Evolutionary conservation across 2,113 vertebrate species (phyloP), one percentile per base, ranked within the genome.

Genomic region (Pseudolaguvia tuberculata): DNA sequence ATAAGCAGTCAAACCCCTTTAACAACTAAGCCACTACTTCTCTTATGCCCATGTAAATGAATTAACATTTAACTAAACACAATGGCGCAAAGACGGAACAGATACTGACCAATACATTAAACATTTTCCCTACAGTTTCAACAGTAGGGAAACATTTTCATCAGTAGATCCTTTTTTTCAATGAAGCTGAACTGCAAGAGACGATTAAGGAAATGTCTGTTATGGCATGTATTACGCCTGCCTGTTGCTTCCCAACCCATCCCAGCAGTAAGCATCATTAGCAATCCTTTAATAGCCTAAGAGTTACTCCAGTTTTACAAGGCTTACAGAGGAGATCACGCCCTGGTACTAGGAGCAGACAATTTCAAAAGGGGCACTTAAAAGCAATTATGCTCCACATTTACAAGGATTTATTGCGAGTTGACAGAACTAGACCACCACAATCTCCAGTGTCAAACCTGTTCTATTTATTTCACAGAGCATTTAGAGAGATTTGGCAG

Each of bases 381-480:
- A 66, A 79, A 71, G 65, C 79, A 75, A 78, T 82, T 82, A 79
- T 39, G 47, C 77, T 42, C 23, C 78, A 76, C 75, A 76, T 70
- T 78, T 78, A 68, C 51, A 75, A 55, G 71, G 73, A 80, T 80
- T 79, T 82, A 75, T 79, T 78, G 68, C n/a, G 75, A 79, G 77
- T 79, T 75, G 77, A 75, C 66, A 73, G 51, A 66, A 58, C 4
- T 15, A 50, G 71, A 23, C 47, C 27, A 51, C 61, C 61, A 25
- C 21, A 25, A 31, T 31, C 21, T 63, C n/a, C 1, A 35, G 25
- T 12, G 23, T 20, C 17, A 47, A 50, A 50, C 13, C 50, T 48
- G 42, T 56, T n/a, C 50, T 25, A 53, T 56, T 66, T 55, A 39
- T 29, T 39, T 73, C 35, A 14, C n/a, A 70, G 53, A 27, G 52